Evolutionary conservation across 1,140 invertebrate genomes (phyloP).

Genomic region (Drosophila erecta): DNA sequence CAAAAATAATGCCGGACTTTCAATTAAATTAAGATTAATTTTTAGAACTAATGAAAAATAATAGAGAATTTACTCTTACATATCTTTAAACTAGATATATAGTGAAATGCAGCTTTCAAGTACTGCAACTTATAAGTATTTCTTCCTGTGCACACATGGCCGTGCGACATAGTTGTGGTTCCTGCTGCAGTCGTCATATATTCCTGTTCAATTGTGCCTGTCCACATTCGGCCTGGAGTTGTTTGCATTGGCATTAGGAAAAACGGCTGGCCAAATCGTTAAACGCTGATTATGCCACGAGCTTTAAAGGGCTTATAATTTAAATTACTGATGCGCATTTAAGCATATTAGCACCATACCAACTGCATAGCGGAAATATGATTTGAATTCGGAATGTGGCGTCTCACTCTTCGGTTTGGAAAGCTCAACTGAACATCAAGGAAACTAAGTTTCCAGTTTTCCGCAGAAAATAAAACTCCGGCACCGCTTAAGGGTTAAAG

Average conservation of each 20-base stretch:
- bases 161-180: conserved; percentile 57
- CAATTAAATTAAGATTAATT: too few species aligned
- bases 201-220: conserved; percentile 52
- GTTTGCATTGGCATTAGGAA: conserved; percentile 43
- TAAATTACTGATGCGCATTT: conserved; percentile 1
- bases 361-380: too few species aligned
- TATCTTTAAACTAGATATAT: too few species aligned
- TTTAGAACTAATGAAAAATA: too few species aligned
- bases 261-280: conserved; percentile 13
- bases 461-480: background rate
- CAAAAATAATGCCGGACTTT: background rate
- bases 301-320: conserved; percentile 9
- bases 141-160: conserved; percentile 8
- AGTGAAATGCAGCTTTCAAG: too few species aligned
- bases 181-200: conserved; percentile 57
- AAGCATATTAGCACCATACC: background rate
- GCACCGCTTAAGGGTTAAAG: conserved; percentile 30
- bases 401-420: background rate
- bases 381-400: too few species aligned
- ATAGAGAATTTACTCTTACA: too few species aligned
- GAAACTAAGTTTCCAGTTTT: background rate
- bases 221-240: conserved; percentile 39
- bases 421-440: background rate
- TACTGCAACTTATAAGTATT: background rate
- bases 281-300: conserved; percentile 3